Base-by-base conservation (phyloP, 2,888 invertebrate species). In the Sminthurinus aureus region DNA sequence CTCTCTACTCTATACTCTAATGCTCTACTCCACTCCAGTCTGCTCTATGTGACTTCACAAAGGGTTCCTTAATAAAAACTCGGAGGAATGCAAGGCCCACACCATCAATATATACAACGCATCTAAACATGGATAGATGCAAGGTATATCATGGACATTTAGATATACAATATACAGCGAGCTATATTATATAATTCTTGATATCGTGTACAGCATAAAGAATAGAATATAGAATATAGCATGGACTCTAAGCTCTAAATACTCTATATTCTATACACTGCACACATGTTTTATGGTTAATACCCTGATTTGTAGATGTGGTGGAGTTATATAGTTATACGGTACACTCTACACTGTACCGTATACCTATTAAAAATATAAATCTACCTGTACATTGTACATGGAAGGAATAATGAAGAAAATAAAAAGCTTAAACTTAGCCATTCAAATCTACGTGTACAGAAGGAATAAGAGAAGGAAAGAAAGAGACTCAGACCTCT, bases 351-450 rank as follows among this genome's bases (percentile, higher is more conserved):
- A 13, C 9, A 18, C 9, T 18, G 58, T 58, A 58, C 58, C 6
- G 58, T 58, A 9, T 18, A 58, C 58, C 3, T 38, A 58, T 58
- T 58, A 38, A 38, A 38, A 38, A 38, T 38, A 38, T 38, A 38
- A 38, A 38, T 58, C 58, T 58, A 24, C 58, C 38, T 58, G 58
- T 58, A 38, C 38, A 79, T 18, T 58, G 58, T 58, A 38, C 38
- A 79, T 18, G 13, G 81, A 69, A 26, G 20, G 69, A 81, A 79
- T 74, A 74, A 83, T 83, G 83, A 83, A 83, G 83, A 79, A 83
- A 79, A 83, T 83, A 83, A 83, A 83, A 83, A 79, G 79, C 79
- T 69, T 66, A 73, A 71, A 83, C 79, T 83, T 83, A 79, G 71
- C 74, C 83, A 83, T 83, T 83, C 83, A 83, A 79, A 83, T 83